phyloP scores from a whole-genome alignment of 2,797 vertebrate species.

The Sebastes cheni region DNA sequence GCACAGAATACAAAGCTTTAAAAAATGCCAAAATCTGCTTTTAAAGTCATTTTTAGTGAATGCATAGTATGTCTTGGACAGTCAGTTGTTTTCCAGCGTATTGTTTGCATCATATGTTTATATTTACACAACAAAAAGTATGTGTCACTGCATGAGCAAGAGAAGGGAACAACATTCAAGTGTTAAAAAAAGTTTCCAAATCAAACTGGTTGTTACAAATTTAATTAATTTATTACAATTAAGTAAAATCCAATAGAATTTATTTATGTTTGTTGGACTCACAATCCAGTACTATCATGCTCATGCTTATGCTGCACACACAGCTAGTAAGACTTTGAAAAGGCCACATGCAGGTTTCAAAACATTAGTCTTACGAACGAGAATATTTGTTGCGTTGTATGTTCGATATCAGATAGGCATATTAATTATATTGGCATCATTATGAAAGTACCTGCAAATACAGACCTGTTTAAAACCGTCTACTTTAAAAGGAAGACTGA shows the following conservation, averaged over 20 bases:
- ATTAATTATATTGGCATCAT: constrained; percentile 51
- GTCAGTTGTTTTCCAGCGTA: constrained; percentile 29
- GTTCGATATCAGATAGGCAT: constrained; percentile 49
- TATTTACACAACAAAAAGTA: constrained; percentile 54
- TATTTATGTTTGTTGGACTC: constrained; percentile 48
- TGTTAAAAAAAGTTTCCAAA: constrained; percentile 43
- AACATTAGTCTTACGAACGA: constrained; percentile 49
- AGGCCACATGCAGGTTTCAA: constrained; percentile 79
- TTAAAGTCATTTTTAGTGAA: constrained; percentile 31
- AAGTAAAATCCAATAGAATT: constrained; percentile 51
- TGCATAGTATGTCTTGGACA: constrained; percentile 58
- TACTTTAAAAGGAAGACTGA: constrained; percentile 63
- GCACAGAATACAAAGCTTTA: constrained; percentile 31
- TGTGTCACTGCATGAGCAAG: constrained; percentile 34
- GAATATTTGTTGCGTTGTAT: constrained; percentile 30
- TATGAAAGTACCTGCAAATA: constrained; percentile 70
- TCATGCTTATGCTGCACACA: constrained; percentile 72
- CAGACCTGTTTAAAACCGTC: constrained; percentile 51
- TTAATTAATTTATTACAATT: constrained; percentile 47
- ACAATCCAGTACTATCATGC: constrained; percentile 70
- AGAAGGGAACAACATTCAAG: constrained; percentile 48
- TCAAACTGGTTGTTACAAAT: constrained; percentile 43
- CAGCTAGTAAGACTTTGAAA: constrained; percentile 71
- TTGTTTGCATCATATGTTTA: constrained; percentile 37
- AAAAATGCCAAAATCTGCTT: constrained; percentile 37